Evolutionary conservation across 2,113 vertebrate genomes (phyloP), one percentile per base, ranked within the genome.

Genomic region (Cyprinodon brontotheroides): DNA sequence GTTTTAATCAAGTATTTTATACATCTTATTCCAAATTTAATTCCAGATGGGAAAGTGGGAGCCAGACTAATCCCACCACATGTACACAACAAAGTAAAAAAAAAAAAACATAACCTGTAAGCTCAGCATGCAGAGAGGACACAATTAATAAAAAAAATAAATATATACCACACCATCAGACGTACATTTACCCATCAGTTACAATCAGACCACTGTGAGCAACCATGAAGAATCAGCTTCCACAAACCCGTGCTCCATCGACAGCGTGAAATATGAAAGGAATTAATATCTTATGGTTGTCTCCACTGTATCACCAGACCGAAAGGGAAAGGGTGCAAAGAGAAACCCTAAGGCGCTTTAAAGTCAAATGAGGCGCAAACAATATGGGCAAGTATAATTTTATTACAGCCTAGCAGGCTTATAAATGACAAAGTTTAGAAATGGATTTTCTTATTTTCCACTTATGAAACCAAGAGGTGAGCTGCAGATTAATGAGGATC

Each of bases 281-380:
- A 89, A 88, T 84, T 86, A 84, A 60, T 80, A 72, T 77, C 76
- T 75, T 79, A 69, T 82, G 78, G 73, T 75, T 43, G 74, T 86
- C 69, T 57, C 81, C 79, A 76, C 50, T 14, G 15, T 74, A 79
- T 79, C 83, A 72, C 43, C 59, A 75, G 68, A 67, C 80, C 72
- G 67, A 82, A 81, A 92, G 92, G 87, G 93, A 93, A 85, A 79
- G 81, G 73, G 66, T 80, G 77, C 70, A 53, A 50, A 50, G 70
- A 87, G 71, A 69, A 67, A 62, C 76, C 80, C 50, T 14, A 6
- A 82, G 80, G 70, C 80, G 77, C 65, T 82, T 82, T 77, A 6
- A 59, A 61, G 74, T 70, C 71, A 83, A 89, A 83, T 81, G 86
- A 87, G 75, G 38, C 67, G n/a, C 15, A 69, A 77, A 81, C 39